These are phyloP conservation scores for Coelogynopora nodosa DNA, from an alignment of 2,888 invertebrate species.

Conservation along the genomic window DNA sequence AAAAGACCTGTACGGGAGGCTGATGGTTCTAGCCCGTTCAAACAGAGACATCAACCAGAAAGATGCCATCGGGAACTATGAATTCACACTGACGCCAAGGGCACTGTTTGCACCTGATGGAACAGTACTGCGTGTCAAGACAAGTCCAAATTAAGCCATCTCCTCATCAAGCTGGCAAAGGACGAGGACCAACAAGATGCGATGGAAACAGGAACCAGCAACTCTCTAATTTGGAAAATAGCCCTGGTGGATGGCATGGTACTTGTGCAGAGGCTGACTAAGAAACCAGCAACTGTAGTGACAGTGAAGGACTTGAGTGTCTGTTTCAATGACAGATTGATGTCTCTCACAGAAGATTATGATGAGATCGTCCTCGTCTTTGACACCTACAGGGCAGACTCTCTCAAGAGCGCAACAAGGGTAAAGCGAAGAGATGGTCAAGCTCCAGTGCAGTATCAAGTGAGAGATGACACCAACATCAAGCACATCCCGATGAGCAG, in stretches of 20 bases:
- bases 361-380: slow-evolving; percentile 41
- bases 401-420: slow-evolving; percentile 44
- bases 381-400: slow-evolving; percentile 45
- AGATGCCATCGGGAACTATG: not conserved
- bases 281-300: slow-evolving; percentile 37
- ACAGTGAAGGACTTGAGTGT: slow-evolving; percentile 28
- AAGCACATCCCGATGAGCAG: slow-evolving; percentile 19
- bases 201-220: not conserved
- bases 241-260: slow-evolving; percentile 35
- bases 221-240: not conserved
- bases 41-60: slow-evolving; percentile 42
- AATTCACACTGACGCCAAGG: slow-evolving; percentile 38
- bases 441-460: not conserved
- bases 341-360: not conserved
- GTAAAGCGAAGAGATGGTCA: not conserved
- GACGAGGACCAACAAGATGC: not conserved
- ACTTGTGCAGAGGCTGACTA: not conserved
- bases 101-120: slow-evolving; percentile 36
- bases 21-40: slow-evolving; percentile 42
- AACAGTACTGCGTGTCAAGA: slow-evolving; percentile 18
- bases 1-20: slow-evolving; percentile 41
- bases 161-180: slow-evolving; percentile 31
- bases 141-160: not conserved
- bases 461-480: not conserved
- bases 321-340: slow-evolving; percentile 37